Evolutionary conservation across 1,140 invertebrate species (phyloP), one percentile per base, ranked within the genome.

Genomic region (Leguminivora glycinivorella): DNA sequence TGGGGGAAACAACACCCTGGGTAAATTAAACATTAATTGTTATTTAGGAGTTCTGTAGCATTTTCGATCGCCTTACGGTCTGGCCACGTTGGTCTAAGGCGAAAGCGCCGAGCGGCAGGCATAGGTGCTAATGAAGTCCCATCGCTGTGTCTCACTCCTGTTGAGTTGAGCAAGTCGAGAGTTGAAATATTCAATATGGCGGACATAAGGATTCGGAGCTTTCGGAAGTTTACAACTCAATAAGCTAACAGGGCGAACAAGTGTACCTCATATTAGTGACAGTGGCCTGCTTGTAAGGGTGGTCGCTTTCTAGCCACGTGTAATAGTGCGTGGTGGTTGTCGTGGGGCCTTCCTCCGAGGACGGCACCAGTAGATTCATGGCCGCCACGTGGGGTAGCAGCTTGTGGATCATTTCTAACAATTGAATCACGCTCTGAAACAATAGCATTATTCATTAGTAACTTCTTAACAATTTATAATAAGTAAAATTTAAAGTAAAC

Each of bases 271-370:
- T 98, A 92, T 96, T 96, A 40, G 95, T 95, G 12, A 98, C 96
- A 63, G 95, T 95, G 3, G 97, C 96, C 43, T 96, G 95, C 91
- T 98, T 97, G 89, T 99, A 99, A 0, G 98, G 98, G 93, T 99
- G 98, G 38, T 98, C 97, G 88, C 98, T 98, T 92, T 99, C 98
- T 7, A 99, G 94, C 93, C 97, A 95, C 9, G 97, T 96, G 84
- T 98, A 98, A 91, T 98, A 96, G 79, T 95, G 94, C 73, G 95
- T 96, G 0, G 96, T 97, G 9, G 96, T 93, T 10, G 82, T 74
- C 4, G 76, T 72, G 9, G 73, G 66, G 24, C 29, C 25, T 10
- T 85, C 83, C 12, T 94, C 80, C 73, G 88, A 82, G 69, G 86
- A 71, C 63, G 92, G 83, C 74, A 92, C 89, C 47, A 95, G 75